Evolutionary conservation across 30 jellyfish, hydroid and myxozoan genomes (phyloP).

Genomic region (Mastigias papua): DNA sequence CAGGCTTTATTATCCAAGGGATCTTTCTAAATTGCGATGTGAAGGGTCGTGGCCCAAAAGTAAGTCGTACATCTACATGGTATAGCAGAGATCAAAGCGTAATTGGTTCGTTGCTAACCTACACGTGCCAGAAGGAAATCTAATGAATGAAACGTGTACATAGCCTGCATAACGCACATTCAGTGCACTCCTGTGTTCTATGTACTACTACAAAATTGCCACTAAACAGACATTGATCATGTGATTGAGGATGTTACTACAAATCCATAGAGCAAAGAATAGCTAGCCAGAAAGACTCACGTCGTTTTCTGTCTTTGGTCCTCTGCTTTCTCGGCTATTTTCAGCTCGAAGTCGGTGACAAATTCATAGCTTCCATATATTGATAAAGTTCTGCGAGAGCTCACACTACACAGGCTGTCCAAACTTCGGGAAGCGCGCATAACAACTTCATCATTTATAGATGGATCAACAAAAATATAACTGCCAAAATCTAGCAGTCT

Average conservation of each 20-base stretch:
- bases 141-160: not conserved
- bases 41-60: no score
- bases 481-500: slow-evolving; percentile 89
- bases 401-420: slow-evolving; percentile 87
- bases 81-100: no score
- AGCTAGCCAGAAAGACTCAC: slow-evolving; percentile 38
- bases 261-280: not conserved
- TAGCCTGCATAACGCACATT: not conserved
- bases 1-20: no score
- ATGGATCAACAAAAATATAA: slow-evolving; percentile 84
- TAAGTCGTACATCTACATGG: no score
- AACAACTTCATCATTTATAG: slow-evolving; percentile 87
- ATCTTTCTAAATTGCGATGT: no score
- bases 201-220: not conserved
- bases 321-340: slow-evolving; percentile 95
- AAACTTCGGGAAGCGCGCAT: slow-evolving; percentile 92
- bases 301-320: slow-evolving; percentile 27
- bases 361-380: slow-evolving; percentile 94
- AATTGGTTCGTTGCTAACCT: no score
- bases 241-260: not conserved
- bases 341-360: slow-evolving; percentile 90
- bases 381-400: slow-evolving; percentile 88
- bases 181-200: not conserved
- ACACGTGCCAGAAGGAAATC: not conserved
- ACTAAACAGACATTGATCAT: not conserved